These are phyloP conservation scores for Mycetomoellerius zeteki DNA, from an alignment of 1,140 invertebrate genomes.

Conservation along the genomic window DNA sequence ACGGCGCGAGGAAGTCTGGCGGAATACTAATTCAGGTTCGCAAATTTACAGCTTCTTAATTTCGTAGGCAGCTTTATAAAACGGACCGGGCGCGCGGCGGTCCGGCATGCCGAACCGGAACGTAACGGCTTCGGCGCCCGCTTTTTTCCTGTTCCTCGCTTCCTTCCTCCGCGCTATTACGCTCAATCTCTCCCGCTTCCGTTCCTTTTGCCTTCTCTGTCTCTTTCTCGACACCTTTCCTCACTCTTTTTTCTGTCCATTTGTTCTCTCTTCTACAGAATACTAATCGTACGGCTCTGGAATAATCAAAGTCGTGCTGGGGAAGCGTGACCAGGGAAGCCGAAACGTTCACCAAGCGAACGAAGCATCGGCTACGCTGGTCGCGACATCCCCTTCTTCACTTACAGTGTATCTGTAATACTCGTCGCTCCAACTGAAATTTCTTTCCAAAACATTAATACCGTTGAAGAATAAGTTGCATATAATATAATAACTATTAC, in stretches of 20 bases:
- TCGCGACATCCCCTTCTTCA: background rate
- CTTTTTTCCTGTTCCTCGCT: constrained; percentile 32
- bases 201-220: background rate
- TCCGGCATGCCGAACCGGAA: constrained; percentile 68
- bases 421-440: background rate
- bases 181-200: constrained; percentile 35
- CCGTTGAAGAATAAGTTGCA: background rate
- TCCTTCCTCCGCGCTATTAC: constrained; percentile 62
- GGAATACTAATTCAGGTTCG: constrained; percentile 85
- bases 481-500: constrained; percentile 15
- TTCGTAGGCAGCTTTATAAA: constrained; percentile 83
- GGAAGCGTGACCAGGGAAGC: constrained; percentile 29
- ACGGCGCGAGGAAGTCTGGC: constrained; percentile 73
- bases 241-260: background rate
- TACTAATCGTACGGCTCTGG: constrained; percentile 61
- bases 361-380: constrained; percentile 1
- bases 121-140: constrained; percentile 7
- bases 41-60: constrained; percentile 85
- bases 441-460: constrained; percentile 1
- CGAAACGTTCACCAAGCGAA: constrained; percentile 21
- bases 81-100: constrained; percentile 68
- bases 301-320: constrained; percentile 71
- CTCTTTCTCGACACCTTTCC: background rate
- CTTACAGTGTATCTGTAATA: constrained; percentile 6
- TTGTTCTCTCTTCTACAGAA: constrained; percentile 38